Base-by-base conservation (phyloP, 2,797 vertebrate species). In the Arctocebus calabarensis region DNA sequence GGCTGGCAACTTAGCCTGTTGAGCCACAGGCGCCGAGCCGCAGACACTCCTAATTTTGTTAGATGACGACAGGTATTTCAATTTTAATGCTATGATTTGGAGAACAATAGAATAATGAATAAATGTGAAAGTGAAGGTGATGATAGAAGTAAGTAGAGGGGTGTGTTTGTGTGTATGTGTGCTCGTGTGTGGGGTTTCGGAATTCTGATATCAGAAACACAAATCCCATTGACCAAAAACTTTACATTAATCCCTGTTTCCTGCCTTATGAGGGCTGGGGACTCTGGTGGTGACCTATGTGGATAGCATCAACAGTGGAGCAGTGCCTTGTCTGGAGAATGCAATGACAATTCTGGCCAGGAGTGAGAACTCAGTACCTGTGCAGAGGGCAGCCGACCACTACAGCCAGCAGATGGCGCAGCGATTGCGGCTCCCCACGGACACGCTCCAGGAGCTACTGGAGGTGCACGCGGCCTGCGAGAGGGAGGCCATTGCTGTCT, bases 351-450 rank as follows among this genome's bases (percentile, higher is more conserved):
- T 83, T 19, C n/a, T 96, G 70, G 94, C 96, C 29, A 55, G 95
- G 52, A 8, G 5, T 45, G 45, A 45, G 45, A 45, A 45, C 45
- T 9, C 45, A 45, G 45, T 10, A 45, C 8, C 45, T 45, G 9
- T 45, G 45, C 45, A 45, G 45, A 45, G 45, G 45, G 45, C 45
- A 10, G 45, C 45, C 8, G 45, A 45, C 45, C 45, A 45, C 45
- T 45, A 45, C 45, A 45, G 37, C 0, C 1, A 93, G 10, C 96
- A 97, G 86, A 98, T 98, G 98, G 86, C 73, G 25, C 77, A 74
- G 74, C 77, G 23, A 29, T 2, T 82, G 43, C 11, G 0, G 1
- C 43, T 97, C 22, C 98, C 97, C 64, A 96, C 95, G 19, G 87
- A 96, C 55, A 97, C n/a, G 0, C 95, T 97, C 12, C 90, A 92